These are phyloP conservation scores for Tauraco hartlaubi DNA, from an alignment of 2,797 vertebrate genomes.

Conservation along the genomic window DNA sequence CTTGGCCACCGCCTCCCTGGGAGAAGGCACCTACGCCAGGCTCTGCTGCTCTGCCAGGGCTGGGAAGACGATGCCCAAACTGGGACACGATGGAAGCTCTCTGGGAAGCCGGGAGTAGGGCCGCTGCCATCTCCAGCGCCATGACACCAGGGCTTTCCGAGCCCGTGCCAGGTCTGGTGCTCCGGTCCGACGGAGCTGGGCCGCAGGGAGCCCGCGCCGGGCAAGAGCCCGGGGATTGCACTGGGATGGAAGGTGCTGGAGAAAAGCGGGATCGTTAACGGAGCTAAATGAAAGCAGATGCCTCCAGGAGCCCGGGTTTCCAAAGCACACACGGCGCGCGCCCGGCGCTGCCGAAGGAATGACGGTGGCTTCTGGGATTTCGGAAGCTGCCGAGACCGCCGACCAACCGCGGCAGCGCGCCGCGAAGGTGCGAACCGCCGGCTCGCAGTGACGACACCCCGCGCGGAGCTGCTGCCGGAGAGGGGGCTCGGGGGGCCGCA, in stretches of 20 bases:
- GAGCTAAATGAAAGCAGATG: slow-evolving; percentile 30
- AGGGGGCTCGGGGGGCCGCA: accelerated
- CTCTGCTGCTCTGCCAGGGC: neutral
- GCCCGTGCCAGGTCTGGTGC: neutral
- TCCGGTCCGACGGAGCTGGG: too few relatives aligned
- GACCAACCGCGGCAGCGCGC: accelerated
- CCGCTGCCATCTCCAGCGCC: accelerated
- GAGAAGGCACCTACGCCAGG: neutral
- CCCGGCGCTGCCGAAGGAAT: neutral
- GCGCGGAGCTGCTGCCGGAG: accelerated
- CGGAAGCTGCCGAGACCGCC: neutral
- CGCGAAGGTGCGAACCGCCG: neutral
- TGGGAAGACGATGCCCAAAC: neutral
- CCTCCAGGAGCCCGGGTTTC: neutral
- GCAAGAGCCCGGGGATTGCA: neutral
- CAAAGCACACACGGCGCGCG: neutral
- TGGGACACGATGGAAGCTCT: neutral
- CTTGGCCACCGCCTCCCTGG: neutral
- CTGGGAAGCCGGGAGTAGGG: neutral
- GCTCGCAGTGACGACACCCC: neutral
- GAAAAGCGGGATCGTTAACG: neutral
- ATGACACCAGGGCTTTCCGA: neutral
- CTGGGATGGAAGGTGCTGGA: neutral
- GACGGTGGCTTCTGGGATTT: neutral
- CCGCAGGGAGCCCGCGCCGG: neutral